phyloP scores from a whole-genome alignment of 2,888 invertebrate genomes.

The Proisotoma minuta region DNA sequence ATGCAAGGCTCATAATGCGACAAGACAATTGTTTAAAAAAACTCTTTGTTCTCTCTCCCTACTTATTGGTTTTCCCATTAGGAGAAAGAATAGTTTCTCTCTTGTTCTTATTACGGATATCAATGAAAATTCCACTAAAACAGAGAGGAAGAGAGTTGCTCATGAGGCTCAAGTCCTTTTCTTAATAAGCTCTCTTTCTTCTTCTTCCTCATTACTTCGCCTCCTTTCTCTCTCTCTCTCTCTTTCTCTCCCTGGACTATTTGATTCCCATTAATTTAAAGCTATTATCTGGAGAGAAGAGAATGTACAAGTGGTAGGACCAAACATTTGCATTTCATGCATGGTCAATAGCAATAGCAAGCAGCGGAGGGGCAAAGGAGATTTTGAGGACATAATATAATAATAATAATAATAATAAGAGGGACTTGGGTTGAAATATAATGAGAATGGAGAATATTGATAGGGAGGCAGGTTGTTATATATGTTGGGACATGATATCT shows the following conservation, averaged over 20 bases:
- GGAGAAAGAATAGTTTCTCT: slow-evolving; percentile 5
- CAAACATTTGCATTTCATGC: no score
- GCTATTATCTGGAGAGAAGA: neutral
- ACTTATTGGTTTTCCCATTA: slow-evolving; percentile 16
- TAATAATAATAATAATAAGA: no score
- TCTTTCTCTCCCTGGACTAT: neutral
- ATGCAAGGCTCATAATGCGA: no score
- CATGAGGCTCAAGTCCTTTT: neutral
- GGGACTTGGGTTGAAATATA: no score
- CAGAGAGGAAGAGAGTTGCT: neutral
- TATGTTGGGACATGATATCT: neutral
- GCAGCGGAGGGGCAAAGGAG: no score
- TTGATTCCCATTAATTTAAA: slow-evolving; percentile 10
- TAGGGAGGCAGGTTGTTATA: neutral
- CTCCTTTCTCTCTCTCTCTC: neutral
- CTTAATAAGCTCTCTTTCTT: slow-evolving; percentile 2
- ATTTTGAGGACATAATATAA: no score
- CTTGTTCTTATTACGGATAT: no score
- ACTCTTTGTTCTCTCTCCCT: no score
- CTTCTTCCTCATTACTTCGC: neutral
- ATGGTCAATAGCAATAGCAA: no score
- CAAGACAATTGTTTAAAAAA: no score
- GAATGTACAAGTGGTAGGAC: no score
- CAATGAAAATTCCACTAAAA: neutral
- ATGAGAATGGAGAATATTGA: no score